A percentile compares a stretch with the other conserved stretches of the same genome.
These are phyloP conservation scores for Prietella phreatophila DNA, from an alignment of 2,113 vertebrate species.

Conservation along the genomic window DNA sequence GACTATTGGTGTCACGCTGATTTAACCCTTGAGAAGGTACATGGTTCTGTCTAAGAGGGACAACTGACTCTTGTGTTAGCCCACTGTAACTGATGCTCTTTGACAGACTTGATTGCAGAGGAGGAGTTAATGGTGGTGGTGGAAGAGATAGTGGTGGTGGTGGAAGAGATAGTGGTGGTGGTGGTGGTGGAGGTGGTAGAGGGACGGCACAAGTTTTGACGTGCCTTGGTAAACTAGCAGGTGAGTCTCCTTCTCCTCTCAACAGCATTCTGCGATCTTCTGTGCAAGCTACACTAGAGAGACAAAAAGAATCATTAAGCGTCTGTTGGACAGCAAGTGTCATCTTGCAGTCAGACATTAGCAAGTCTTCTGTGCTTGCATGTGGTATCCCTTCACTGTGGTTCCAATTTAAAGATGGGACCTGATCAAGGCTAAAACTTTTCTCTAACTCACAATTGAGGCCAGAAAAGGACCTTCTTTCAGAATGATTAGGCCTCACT, in stretches of 20 bases:
- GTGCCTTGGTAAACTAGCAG: conserved; percentile 86
- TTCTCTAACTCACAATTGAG: conserved; percentile 64
- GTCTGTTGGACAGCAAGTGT: conserved; percentile 70
- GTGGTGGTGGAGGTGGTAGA: conserved; percentile 60
- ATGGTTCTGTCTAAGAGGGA: conserved; percentile 81
- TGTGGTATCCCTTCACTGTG: conserved; percentile 57
- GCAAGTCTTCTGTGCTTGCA: conserved; percentile 66
- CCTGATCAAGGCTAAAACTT: conserved; percentile 61
- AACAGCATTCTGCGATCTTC: conserved; percentile 82
- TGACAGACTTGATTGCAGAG: conserved; percentile 78
- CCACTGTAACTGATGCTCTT: conserved; percentile 77
- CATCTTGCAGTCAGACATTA: conserved; percentile 62
- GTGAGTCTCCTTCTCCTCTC: conserved; percentile 80
- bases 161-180: conserved; percentile 57
- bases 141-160: conserved; percentile 56
- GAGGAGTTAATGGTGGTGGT: conserved; percentile 59
- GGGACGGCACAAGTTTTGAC: conserved; percentile 75
- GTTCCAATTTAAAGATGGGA: conserved; percentile 61
- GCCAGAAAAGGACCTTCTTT: conserved; percentile 70
- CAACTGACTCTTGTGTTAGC: conserved; percentile 80
- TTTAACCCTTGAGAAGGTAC: conserved; percentile 70
- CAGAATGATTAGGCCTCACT: conserved; percentile 51
- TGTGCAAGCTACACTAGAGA: conserved; percentile 91
- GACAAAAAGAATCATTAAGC: conserved; percentile 86
- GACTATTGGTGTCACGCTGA: conserved; percentile 74